Percentiles rank a stretch among this genome's conserved stretches.
Evolutionary conservation across 2,797 vertebrate genomes (phyloP).

Genomic region (Sebastes nivosus): DNA sequence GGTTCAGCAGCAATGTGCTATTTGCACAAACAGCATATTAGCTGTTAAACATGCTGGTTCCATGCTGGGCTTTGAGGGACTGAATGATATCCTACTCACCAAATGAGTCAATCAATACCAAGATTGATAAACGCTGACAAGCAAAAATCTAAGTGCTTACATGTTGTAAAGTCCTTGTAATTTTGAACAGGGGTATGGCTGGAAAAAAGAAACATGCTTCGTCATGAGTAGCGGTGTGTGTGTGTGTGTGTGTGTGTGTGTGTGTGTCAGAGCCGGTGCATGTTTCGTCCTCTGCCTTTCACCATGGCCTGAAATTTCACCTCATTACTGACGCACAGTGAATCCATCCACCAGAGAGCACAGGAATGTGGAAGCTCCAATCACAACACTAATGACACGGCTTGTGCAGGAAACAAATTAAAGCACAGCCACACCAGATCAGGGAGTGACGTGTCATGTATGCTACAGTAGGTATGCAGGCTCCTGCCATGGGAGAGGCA

Average conservation of each 20-base stretch:
- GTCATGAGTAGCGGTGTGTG: background rate
- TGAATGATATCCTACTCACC: background rate
- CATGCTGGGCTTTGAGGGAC: background rate
- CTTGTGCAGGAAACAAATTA: slow-evolving; percentile 12
- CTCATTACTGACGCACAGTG: slow-evolving; percentile 70
- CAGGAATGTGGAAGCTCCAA: slow-evolving; percentile 66
- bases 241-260: background rate
- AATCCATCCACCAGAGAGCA: slow-evolving; percentile 47
- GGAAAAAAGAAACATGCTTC: background rate
- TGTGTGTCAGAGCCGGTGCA: background rate
- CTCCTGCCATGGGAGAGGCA: background rate
- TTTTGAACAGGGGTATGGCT: background rate
- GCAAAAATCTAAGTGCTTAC: background rate
- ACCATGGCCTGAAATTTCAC: slow-evolving; percentile 60
- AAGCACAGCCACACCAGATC: background rate
- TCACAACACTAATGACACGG: slow-evolving; percentile 29
- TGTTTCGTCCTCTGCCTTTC: slow-evolving; percentile 4
- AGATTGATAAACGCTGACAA: background rate
- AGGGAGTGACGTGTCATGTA: background rate
- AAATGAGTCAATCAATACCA: background rate
- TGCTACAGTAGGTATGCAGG: background rate
- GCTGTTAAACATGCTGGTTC: background rate
- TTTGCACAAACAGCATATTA: background rate
- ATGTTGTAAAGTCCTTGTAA: background rate
- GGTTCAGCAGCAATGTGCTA: background rate